These are phyloP conservation scores for Cirrhinus molitorella DNA, from an alignment of 2,797 vertebrate species.

Conservation along the genomic window DNA sequence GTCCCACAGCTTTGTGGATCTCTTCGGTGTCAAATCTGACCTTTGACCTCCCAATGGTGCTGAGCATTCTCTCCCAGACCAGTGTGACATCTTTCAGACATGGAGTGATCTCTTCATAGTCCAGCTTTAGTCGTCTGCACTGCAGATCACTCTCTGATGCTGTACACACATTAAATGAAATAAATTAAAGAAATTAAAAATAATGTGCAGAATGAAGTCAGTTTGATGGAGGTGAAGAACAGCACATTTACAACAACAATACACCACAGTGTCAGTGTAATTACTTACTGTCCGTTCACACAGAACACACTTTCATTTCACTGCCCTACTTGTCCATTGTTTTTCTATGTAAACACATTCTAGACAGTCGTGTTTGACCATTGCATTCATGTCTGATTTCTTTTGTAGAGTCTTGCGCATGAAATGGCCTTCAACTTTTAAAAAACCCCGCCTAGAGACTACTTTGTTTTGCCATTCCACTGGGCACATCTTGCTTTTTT, in stretches of 20 bases:
- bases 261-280: not conserved
- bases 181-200: slow-evolving; percentile 10
- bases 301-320: not conserved
- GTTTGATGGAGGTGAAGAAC: not conserved
- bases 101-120: slow-evolving; percentile 97
- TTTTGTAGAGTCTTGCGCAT: not conserved
- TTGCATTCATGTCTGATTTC: not conserved
- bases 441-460: not conserved
- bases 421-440: not conserved
- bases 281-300: not conserved
- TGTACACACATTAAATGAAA: slow-evolving; percentile 62
- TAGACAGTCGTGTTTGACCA: not conserved
- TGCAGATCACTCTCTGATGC: slow-evolving; percentile 92
- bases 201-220: not conserved
- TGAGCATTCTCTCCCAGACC: slow-evolving; percentile 96
- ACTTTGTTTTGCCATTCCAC: not conserved
- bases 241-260: not conserved
- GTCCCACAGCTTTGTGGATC: slow-evolving; percentile 88
- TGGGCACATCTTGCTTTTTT: not conserved
- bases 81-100: slow-evolving; percentile 94
- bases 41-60: slow-evolving; percentile 86
- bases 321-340: not conserved
- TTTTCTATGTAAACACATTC: not conserved
- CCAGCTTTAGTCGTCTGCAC: slow-evolving; percentile 93
- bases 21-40: slow-evolving; percentile 90